Conservation (phyloP, 2,113 vertebrate species). For the Tringa solitaria region DNA sequence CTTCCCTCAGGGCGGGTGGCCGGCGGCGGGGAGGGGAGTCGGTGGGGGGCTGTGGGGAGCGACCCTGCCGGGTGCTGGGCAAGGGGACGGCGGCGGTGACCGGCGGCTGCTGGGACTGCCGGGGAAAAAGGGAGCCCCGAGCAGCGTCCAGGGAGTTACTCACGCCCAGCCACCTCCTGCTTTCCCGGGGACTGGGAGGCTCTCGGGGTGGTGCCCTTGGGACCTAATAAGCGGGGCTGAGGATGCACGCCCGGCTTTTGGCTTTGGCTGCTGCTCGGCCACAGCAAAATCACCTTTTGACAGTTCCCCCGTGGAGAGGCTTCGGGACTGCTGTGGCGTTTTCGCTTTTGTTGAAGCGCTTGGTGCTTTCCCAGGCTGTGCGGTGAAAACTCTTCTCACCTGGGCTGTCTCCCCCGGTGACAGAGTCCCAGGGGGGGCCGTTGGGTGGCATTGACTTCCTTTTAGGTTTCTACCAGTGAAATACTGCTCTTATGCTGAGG, state of each 20-base stretch:
- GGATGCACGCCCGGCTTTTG: not conserved
- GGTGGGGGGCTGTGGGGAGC: not conserved
- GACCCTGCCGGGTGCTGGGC: not conserved
- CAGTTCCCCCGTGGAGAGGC: not conserved
- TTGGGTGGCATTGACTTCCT: fast-evolving
- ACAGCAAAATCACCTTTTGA: not conserved
- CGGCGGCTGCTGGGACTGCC: not conserved
- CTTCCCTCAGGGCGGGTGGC: too few species aligned
- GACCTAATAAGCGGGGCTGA: not conserved
- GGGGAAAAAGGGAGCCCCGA: not conserved
- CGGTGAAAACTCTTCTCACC: not conserved
- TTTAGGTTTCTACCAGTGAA: fast-evolving
- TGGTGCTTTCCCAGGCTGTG: not conserved
- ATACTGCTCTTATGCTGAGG: fast-evolving
- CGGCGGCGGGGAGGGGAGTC: not conserved
- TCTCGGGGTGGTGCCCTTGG: constrained; percentile 2
- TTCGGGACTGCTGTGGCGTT: not conserved
- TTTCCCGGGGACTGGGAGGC: not conserved
- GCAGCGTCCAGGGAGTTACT: not conserved
- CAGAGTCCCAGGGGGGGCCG: not conserved
- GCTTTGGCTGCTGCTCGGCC: not conserved
- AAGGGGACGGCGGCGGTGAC: not conserved
- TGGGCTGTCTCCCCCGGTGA: not conserved
- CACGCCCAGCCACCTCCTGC: not conserved
- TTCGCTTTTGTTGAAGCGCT: not conserved